A percentile compares a stretch with the other conserved stretches of the same genome.
These are phyloP conservation scores for Chroicocephalus ridibundus DNA, from an alignment of 2,113 vertebrate species.

Conservation along the genomic window DNA sequence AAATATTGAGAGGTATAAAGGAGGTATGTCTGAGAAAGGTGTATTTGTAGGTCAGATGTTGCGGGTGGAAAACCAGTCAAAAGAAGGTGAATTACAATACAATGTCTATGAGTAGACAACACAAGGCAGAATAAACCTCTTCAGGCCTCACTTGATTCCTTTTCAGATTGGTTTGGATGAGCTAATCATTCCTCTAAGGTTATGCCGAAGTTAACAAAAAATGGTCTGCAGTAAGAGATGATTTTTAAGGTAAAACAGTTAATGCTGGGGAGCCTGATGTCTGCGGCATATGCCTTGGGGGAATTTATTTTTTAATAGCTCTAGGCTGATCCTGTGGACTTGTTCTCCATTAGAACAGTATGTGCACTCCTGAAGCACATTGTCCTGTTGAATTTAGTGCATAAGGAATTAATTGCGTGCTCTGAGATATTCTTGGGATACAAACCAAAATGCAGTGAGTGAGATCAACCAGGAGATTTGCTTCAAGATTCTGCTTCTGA, in stretches of 20 bases:
- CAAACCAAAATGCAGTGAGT: background rate
- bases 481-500: background rate
- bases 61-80: background rate
- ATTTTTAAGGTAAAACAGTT: background rate
- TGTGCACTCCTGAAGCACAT: background rate
- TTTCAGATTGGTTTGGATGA: background rate
- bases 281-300: background rate
- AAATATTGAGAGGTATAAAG: background rate
- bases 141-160: background rate
- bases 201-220: background rate
- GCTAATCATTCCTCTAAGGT: background rate
- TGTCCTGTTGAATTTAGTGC: background rate
- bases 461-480: background rate
- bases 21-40: background rate
- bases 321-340: background rate
- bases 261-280: background rate
- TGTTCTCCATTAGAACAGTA: background rate
- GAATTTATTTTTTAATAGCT: background rate
- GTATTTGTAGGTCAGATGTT: background rate
- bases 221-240: background rate
- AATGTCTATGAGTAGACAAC: background rate
- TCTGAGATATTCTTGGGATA: background rate
- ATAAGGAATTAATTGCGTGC: background rate
- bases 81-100: background rate
- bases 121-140: background rate